Conservation (phyloP, 2,797 vertebrate genomes). For the Hypotaenidia okinawae region DNA sequence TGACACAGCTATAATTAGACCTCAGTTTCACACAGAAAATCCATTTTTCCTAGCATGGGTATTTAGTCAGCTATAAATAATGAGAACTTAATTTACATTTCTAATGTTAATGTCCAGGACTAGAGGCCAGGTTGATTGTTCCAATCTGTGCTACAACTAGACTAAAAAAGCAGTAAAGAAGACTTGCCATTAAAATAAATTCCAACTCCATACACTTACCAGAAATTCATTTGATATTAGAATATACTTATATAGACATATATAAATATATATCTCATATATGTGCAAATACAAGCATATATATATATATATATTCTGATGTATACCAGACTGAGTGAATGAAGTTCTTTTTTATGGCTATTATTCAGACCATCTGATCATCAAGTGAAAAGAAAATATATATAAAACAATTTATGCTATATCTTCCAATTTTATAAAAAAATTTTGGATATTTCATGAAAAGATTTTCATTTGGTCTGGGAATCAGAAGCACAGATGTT, state of each 20-base stretch:
- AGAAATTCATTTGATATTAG: not conserved
- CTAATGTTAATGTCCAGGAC: not conserved
- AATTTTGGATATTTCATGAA: not conserved
- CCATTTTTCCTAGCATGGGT: slow-evolving; percentile 10
- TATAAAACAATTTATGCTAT: not conserved
- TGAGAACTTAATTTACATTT: slow-evolving; percentile 37
- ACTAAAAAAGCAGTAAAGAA: not conserved
- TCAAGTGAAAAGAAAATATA: not conserved
- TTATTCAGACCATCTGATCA: not conserved
- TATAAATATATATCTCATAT: not conserved
- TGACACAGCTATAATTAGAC: slow-evolving; percentile 44
- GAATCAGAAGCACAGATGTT: not conserved
- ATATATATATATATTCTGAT: not conserved
- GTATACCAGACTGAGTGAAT: not conserved
- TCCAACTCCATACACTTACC: not conserved
- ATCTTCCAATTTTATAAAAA: not conserved
- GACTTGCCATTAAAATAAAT: not conserved
- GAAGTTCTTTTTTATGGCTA: not conserved
- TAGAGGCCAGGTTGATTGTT: not conserved
- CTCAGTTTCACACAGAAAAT: slow-evolving; percentile 21
- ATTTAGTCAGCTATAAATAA: slow-evolving; percentile 32
- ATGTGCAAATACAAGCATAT: not conserved
- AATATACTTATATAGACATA: not conserved
- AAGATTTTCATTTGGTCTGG: not conserved
- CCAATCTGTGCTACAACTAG: not conserved